These are phyloP conservation scores for Panthera leo DNA, from an alignment of 2,113 vertebrate species.

Conservation along the genomic window DNA sequence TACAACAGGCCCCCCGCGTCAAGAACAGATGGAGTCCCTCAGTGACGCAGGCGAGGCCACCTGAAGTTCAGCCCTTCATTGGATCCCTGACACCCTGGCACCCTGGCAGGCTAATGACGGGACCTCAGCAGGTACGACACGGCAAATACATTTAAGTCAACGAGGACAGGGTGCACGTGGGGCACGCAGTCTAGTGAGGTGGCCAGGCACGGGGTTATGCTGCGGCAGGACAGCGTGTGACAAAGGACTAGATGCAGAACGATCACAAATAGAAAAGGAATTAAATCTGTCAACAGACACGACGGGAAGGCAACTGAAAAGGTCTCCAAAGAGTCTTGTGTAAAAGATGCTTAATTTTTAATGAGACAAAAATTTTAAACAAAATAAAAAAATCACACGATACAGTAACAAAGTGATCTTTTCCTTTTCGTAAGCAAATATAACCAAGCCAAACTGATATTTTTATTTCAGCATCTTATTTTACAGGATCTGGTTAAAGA, in stretches of 20 bases:
- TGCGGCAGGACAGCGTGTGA: accelerated
- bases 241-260: neutral
- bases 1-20: neutral
- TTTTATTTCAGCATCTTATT: neutral
- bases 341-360: constrained; percentile 1
- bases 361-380: neutral
- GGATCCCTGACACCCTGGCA: neutral
- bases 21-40: neutral
- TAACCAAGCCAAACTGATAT: neutral
- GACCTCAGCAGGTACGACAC: neutral
- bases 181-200: neutral
- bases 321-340: neutral
- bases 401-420: neutral
- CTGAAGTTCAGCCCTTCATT: neutral
- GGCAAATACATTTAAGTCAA: neutral
- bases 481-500: neutral
- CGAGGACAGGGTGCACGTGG: neutral
- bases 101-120: neutral
- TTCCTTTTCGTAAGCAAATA: constrained; percentile 15
- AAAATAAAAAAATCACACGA: neutral
- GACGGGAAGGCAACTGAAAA: neutral
- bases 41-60: neutral
- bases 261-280: neutral
- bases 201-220: neutral
- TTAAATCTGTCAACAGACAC: neutral